Conservation (phyloP, 2,888 invertebrate species). For the Blera fallax region DNA sequence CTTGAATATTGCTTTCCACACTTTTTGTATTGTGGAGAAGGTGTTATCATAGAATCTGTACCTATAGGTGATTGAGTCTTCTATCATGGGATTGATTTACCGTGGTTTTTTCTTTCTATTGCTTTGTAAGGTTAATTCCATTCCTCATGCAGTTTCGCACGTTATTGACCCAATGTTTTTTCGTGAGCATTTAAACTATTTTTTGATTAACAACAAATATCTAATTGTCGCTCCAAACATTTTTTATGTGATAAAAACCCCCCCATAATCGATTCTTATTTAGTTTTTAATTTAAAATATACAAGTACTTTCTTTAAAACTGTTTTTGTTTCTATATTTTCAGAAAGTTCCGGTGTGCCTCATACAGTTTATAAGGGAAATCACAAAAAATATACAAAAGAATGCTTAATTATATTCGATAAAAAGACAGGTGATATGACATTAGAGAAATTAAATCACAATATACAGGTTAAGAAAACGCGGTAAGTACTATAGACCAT, state of each 20-base stretch:
- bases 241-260: not conserved
- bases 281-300: not conserved
- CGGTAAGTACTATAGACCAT: slow-evolving; percentile 84
- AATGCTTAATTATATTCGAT: slow-evolving; percentile 97
- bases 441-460: slow-evolving; percentile 94
- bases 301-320: not conserved
- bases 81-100: no score
- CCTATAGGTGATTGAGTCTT: no score
- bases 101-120: no score
- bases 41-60: no score
- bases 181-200: no score
- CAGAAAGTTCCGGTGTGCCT: slow-evolving; percentile 94
- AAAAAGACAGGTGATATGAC: slow-evolving; percentile 96
- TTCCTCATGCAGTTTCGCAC: no score
- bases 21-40: no score
- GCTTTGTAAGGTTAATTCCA: no score
- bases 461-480: slow-evolving; percentile 96
- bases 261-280: not conserved
- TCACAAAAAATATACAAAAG: slow-evolving; percentile 92
- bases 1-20: no score
- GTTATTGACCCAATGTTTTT: no score
- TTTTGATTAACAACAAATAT: no score
- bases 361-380: slow-evolving; percentile 98
- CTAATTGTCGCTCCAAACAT: no score
- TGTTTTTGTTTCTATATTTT: slow-evolving; percentile 54